Base-by-base conservation (phyloP, 1,140 invertebrate species). In the Lasioglossum albipes region DNA sequence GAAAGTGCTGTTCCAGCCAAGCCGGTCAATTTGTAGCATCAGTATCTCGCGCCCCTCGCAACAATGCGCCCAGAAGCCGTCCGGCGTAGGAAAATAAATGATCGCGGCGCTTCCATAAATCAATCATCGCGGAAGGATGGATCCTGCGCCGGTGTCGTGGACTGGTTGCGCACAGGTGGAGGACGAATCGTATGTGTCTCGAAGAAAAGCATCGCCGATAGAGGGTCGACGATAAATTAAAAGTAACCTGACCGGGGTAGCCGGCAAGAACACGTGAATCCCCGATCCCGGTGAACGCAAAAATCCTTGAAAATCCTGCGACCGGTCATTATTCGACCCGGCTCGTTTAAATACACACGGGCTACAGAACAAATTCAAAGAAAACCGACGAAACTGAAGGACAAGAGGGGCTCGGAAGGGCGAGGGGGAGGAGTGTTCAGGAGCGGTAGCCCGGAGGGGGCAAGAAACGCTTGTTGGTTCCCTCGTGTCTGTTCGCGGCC, bases 101-200 rank as follows among this genome's bases (percentile, higher is more conserved):
- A 89, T 91, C 85, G 82, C 83, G 88, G 90, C 87, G 10, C 87
- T 84, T 81, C 81, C 80, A 87, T 92, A 91, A 92, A 92, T 92
- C 91, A 91, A 91, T 91, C 88, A 84, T 68, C 54, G 81, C 86
- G 91, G 91, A 91, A 92, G 90, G 68, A 69, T 62, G 41, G 62
- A n/a, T 62, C 64, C 18, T 61, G 22, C n/a, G 6, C 64, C 31
- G 0, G 31, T 22, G 20, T 31, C 16, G 7, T 18, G 27, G 65
- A 5, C 41, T 27, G 69, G 42, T 31, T 31, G n/a, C 31, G n/a
- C 2, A 54, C 62, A 77, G 49, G 27, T 62, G 68, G 36, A 68
- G 22, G 70, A 70, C 73, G 52, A 59, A 27, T 49, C 45, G 45
- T 10, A 49, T 49, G 10, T 10, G 45, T 10, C 10, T 13, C 10